Conservation (phyloP, 2,797 vertebrate species). For the Dermochelys coriacea region DNA sequence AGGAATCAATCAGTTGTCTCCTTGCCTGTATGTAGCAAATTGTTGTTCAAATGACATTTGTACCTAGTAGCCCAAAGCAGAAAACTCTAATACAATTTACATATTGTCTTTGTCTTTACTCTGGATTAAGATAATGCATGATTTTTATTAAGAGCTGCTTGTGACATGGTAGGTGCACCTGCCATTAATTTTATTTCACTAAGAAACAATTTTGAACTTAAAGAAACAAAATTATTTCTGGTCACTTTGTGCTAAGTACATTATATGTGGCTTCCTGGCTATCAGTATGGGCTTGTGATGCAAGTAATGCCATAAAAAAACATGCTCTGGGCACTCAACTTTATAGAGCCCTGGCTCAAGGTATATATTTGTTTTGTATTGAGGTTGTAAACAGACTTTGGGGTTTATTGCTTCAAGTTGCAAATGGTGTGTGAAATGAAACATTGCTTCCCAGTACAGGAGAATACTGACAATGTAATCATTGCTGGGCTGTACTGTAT, state of each 20-base stretch:
- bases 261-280: not conserved
- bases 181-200: not conserved
- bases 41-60: not conserved
- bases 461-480: not conserved
- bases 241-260: not conserved
- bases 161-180: not conserved
- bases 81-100: not conserved
- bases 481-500: not conserved
- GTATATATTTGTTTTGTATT: not conserved
- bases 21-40: not conserved
- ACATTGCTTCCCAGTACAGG: not conserved
- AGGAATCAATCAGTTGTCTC: not conserved
- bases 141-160: not conserved
- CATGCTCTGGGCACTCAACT: not conserved
- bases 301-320: not conserved
- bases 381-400: not conserved
- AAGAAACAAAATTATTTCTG: not conserved
- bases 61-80: not conserved
- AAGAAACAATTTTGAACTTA: not conserved
- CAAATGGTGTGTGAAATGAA: constrained; percentile 7
- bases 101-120: not conserved
- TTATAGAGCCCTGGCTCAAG: not conserved
- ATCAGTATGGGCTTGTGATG: fast-evolving
- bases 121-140: not conserved
- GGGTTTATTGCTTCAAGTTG: not conserved